Conservation (phyloP, 2,888 invertebrate species). For the Sesamia inferens region DNA sequence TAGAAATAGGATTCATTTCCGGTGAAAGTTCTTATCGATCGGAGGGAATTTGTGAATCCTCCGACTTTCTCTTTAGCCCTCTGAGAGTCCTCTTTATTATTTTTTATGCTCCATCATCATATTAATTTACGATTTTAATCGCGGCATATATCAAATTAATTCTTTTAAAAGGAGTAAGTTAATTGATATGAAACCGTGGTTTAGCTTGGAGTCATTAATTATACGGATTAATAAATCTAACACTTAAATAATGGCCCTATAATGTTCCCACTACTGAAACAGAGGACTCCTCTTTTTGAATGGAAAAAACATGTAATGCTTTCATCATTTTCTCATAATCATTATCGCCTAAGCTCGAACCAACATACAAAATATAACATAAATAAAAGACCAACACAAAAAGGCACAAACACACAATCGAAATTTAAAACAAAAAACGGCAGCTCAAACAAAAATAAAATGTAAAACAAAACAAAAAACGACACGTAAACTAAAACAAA, state of each 20-base stretch:
- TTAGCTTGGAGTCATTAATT: neutral
- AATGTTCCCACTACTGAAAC: too few relatives aligned
- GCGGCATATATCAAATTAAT: slow-evolving; percentile 2
- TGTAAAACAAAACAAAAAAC: slow-evolving; percentile 50
- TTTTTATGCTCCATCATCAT: slow-evolving; percentile 54
- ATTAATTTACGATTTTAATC: slow-evolving; percentile 31
- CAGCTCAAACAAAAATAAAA: slow-evolving; percentile 45
- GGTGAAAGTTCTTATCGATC: slow-evolving; percentile 74
- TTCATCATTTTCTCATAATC: neutral
- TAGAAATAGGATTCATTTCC: slow-evolving; percentile 61
- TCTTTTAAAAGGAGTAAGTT: neutral
- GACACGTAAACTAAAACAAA: slow-evolving; percentile 59
- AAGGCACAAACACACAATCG: slow-evolving; percentile 45
- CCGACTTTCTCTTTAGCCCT: slow-evolving; percentile 69
- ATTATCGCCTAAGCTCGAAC: neutral
- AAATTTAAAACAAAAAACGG: slow-evolving; percentile 54
- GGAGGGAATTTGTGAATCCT: slow-evolving; percentile 61
- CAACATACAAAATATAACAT: slow-evolving; percentile 31
- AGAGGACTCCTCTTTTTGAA: too few relatives aligned
- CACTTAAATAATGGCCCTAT: too few relatives aligned
- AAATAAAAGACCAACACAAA: slow-evolving; percentile 37
- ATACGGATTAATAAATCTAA: neutral
- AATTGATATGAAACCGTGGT: neutral
- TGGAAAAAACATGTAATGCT: neutral
- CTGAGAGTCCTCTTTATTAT: slow-evolving; percentile 53